phyloP scores from a whole-genome alignment of 2,113 vertebrate species.

The Aplodontia rufa region DNA sequence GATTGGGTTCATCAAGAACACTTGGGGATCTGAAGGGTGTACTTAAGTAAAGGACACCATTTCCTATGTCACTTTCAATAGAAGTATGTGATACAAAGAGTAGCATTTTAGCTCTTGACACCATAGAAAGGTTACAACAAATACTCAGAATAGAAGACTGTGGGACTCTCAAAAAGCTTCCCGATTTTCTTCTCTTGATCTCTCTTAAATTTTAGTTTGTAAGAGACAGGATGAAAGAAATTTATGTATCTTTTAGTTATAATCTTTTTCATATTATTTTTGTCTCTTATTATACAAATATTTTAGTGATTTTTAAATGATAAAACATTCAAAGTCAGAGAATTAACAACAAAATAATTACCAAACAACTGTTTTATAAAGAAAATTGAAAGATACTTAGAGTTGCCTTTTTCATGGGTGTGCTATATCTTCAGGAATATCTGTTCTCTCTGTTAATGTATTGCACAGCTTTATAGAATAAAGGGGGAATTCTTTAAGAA shows the following conservation, averaged over 20 bases:
- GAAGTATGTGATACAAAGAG: background rate
- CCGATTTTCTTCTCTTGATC: background rate
- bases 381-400: background rate
- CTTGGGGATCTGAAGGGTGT: background rate
- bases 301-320: conserved; percentile 15
- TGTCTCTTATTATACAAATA: background rate
- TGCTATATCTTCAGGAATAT: background rate
- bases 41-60: background rate
- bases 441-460: background rate
- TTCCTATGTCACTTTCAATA: background rate
- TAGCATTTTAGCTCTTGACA: background rate
- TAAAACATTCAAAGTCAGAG: conserved; percentile 16
- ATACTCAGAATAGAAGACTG: background rate
- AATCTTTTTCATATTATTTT: background rate
- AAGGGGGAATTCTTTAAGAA: background rate
- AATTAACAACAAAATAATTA: conserved; percentile 21
- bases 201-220: background rate
- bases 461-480: background rate
- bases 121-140: background rate
- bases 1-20: background rate
- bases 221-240: background rate
- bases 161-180: background rate
- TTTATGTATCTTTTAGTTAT: background rate
- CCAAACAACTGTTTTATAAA: background rate
- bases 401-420: background rate